Percentiles rank a stretch among this genome's conserved stretches.
Conservation (phyloP, 2,113 vertebrate species). For the Perccottus glenii region DNA sequence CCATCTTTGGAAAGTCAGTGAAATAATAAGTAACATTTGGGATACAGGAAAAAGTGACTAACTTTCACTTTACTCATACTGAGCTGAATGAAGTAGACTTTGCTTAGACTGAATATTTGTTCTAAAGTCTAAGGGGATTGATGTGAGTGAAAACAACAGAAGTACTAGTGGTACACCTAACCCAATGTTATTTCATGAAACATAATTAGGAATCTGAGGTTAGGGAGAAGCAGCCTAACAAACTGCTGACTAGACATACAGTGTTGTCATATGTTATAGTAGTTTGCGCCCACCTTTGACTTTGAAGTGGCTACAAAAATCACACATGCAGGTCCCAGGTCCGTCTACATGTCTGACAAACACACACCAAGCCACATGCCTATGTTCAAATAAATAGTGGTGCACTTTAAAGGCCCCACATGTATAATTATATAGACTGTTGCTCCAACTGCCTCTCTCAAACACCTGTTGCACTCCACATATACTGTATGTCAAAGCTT, state of each 20-base stretch:
- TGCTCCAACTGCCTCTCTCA: slow-evolving; percentile 38
- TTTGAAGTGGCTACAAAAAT: slow-evolving; percentile 28
- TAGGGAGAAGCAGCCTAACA: slow-evolving; percentile 29
- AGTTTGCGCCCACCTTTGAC: slow-evolving; percentile 24
- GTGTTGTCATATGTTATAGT: slow-evolving; percentile 12
- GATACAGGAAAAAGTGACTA: no score
- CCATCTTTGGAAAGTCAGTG: no score
- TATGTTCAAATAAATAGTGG: slow-evolving; percentile 59
- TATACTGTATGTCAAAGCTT: slow-evolving; percentile 18
- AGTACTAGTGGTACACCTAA: slow-evolving; percentile 34
- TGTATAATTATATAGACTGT: slow-evolving; percentile 18
- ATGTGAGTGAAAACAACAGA: slow-evolving; percentile 40
- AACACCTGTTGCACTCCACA: slow-evolving; percentile 45
- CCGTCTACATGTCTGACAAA: slow-evolving; percentile 50
- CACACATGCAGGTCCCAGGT: slow-evolving; percentile 38
- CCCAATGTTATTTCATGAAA: slow-evolving; percentile 44
- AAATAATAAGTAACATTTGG: no score
- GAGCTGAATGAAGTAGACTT: slow-evolving; percentile 54
- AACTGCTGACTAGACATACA: slow-evolving; percentile 25
- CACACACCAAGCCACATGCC: slow-evolving; percentile 26
- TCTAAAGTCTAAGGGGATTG: slow-evolving; percentile 54
- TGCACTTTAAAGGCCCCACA: slow-evolving; percentile 44
- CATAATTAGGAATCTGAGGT: slow-evolving; percentile 16
- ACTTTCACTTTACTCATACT: no score
- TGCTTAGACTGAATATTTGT: slow-evolving; percentile 46